Base-by-base conservation (phyloP, 2,888 invertebrate species). In the Sabatieria punctata region DNA sequence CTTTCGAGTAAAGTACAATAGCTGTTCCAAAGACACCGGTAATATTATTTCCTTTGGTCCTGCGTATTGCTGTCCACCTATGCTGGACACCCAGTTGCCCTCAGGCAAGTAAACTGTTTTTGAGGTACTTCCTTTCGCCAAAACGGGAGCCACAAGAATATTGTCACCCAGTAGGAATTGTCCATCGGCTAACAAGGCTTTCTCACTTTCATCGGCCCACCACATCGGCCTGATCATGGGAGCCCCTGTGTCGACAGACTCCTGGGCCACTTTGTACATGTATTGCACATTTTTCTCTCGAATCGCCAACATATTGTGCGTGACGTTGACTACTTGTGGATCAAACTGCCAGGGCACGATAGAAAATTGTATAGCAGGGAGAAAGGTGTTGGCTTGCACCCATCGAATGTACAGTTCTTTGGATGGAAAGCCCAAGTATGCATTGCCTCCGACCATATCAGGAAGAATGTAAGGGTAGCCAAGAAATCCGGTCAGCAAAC, bases 381-480 rank as follows among this genome's bases (percentile, higher is more conserved):
- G 69, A 65, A 89, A 91, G 0, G 84, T 82, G 1, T 83, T 80
- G 60, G 91, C 71, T 63, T 89, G 85, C 45, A 88, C 23, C 55
- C 55, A 55, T 23, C 55, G 74, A 54, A 85, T 77, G 59, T 83
- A 88, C 45, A 89, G 68, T 61, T 89, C 85, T 52, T 77, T 77
- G 54, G n/a, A n/a, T n/a, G n/a, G n/a, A n/a, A n/a, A n/a, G n/a
- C n/a, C n/a, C n/a, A n/a, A n/a, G n/a, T 56, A 49, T n/a, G 65
- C 67, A 47, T 86, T 85, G 0, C 88, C 91, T 0, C 93, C 93
- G 1, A 93, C 84, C 3, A 88, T 82, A 1, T 91, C 89, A 0
- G 89, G 85, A 72, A 91, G 78, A 39, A 89, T 75, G 58, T 89
- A 89, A 0, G 79, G 75, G 65, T 82, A 91, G 0, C 93, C 93